phyloP scores from a whole-genome alignment of 2,797 vertebrate genomes.

The Sebastolobus alascanus region DNA sequence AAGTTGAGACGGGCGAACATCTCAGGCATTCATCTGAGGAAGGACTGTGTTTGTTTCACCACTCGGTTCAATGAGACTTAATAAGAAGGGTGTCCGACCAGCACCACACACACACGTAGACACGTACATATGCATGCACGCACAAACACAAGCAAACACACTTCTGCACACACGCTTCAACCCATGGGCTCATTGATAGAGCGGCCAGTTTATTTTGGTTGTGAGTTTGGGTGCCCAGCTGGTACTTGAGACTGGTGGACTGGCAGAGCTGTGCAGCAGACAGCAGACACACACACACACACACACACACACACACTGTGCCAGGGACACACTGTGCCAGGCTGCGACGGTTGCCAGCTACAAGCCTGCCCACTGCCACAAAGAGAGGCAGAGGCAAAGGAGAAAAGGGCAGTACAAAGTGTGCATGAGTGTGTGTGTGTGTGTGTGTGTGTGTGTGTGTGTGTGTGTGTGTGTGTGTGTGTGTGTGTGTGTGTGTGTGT shows the following conservation, averaged over 20 bases:
- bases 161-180: constrained; percentile 39
- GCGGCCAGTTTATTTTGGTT: constrained; percentile 81
- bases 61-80: constrained; percentile 72
- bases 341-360: constrained; percentile 71
- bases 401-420: constrained; percentile 41
- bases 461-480: too few species aligned
- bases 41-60: constrained; percentile 72
- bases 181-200: constrained; percentile 62
- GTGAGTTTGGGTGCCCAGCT: constrained; percentile 82
- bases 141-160: constrained; percentile 38
- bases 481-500: constrained; percentile 13
- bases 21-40: constrained; percentile 69
- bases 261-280: constrained; percentile 73
- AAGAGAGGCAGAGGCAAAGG: constrained; percentile 59
- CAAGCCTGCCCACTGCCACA: constrained; percentile 67
- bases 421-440: constrained; percentile 18
- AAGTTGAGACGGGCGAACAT: constrained; percentile 69
- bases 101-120: constrained; percentile 24
- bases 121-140: constrained; percentile 1
- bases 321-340: constrained; percentile 74
- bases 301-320: constrained; percentile 45
- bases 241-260: constrained; percentile 84
- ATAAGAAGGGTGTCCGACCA: constrained; percentile 66
- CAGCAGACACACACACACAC: constrained; percentile 62
- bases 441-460: too few species aligned